These are phyloP conservation scores for Trichoplusia ni DNA, from an alignment of 1,140 invertebrate genomes.

Conservation along the genomic window DNA sequence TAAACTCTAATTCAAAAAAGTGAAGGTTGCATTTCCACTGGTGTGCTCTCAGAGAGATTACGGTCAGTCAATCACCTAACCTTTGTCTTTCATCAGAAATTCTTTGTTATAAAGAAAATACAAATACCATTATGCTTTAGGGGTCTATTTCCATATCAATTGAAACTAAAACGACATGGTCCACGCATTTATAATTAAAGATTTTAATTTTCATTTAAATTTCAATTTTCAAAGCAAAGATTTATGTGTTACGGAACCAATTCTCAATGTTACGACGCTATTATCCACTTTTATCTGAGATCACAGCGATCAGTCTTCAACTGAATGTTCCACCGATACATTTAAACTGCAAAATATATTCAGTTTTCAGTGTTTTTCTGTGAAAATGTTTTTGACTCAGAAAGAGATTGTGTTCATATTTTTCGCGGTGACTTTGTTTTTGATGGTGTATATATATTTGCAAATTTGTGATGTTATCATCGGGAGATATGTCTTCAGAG, in stretches of 20 bases:
- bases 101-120: constrained; percentile 3
- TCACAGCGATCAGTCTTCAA: too few relatives aligned
- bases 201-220: too few relatives aligned
- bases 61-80: neutral
- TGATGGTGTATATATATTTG: constrained; percentile 56
- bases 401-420: constrained; percentile 57
- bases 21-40: constrained; percentile 8
- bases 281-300: too few relatives aligned
- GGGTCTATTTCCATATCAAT: too few relatives aligned
- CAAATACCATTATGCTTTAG: too few relatives aligned
- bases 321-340: too few relatives aligned
- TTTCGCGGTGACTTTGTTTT: constrained; percentile 46
- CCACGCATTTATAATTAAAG: too few relatives aligned
- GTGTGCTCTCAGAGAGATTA: constrained; percentile 27
- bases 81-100: neutral
- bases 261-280: too few relatives aligned
- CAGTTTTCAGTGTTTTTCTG: neutral
- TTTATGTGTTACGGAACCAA: too few relatives aligned
- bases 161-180: too few relatives aligned
- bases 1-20: neutral
- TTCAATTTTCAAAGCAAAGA: too few relatives aligned
- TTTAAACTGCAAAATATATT: neutral
- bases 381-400: constrained; percentile 51
- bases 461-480: constrained; percentile 60
- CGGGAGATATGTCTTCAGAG: constrained; percentile 48